Conservation (phyloP, 1,140 invertebrate species). For the Drosophila orosa region DNA sequence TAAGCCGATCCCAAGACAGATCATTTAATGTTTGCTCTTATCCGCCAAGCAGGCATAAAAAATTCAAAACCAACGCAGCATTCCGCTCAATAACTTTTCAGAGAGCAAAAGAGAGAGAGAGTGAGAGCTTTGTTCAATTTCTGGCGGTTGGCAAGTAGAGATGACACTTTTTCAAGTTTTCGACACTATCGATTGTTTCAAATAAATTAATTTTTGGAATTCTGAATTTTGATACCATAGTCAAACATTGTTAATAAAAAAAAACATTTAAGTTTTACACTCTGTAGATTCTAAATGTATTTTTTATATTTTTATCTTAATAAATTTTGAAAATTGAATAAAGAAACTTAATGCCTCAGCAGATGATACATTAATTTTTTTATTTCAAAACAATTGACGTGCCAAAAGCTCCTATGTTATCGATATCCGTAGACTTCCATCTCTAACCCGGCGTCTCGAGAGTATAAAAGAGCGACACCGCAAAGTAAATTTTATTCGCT, state of each 20-base stretch:
- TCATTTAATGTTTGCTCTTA: constrained; percentile 38
- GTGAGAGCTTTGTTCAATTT: background rate
- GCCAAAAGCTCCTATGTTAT: background rate
- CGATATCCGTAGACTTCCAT: background rate
- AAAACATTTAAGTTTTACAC: background rate
- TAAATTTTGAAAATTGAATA: background rate
- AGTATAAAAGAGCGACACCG: constrained; percentile 25
- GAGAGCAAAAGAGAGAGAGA: background rate
- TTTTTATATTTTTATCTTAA: too few relatives aligned
- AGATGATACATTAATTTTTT: too few relatives aligned
- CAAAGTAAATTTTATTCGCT: constrained; percentile 38
- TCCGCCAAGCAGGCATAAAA: constrained; percentile 19
- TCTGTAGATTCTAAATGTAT: background rate
- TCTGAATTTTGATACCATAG: background rate
- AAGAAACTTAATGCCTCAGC: too few relatives aligned
- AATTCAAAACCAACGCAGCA: constrained; percentile 14
- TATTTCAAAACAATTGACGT: background rate
- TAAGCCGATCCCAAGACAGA: constrained; percentile 41
- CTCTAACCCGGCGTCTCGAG: background rate
- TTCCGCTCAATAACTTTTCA: background rate
- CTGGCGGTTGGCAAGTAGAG: background rate
- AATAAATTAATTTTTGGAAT: background rate
- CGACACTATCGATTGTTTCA: background rate
- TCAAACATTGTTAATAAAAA: background rate
- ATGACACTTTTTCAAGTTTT: background rate